A percentile compares a stretch with the other conserved stretches of the same genome.
phyloP scores from a whole-genome alignment of 2,888 invertebrate genomes.

The Drosophila robusta region DNA sequence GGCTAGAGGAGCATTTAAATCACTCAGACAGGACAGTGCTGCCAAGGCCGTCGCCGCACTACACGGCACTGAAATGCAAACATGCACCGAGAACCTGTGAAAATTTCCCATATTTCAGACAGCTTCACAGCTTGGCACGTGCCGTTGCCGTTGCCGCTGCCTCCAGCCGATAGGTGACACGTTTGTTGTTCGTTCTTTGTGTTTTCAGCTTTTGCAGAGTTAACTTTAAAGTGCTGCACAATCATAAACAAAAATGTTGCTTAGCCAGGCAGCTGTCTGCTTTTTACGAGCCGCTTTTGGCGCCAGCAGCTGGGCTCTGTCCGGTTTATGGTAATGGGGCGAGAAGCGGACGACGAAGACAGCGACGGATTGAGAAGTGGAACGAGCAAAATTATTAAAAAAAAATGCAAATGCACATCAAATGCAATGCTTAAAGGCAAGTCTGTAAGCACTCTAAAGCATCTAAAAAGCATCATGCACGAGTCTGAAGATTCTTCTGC shows the following conservation, averaged over 20 bases:
- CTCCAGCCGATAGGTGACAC: constrained; percentile 52
- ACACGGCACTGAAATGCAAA: constrained; percentile 1
- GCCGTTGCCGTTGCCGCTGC: constrained; percentile 26
- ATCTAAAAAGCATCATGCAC: not conserved
- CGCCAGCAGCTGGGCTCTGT: constrained; percentile 42
- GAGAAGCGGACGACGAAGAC: not conserved
- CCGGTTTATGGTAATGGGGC: constrained; percentile 34
- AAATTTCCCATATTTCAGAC: constrained; percentile 38
- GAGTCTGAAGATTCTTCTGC: too few relatives aligned
- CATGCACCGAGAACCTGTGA: constrained; percentile 7
- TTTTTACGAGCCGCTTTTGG: constrained; percentile 44
- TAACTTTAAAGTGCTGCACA: constrained; percentile 55
- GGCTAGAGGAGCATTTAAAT: constrained; percentile 59
- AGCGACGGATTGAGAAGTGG: not conserved
- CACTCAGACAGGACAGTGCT: constrained; percentile 42
- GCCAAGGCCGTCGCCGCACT: constrained; percentile 4
- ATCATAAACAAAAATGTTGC: constrained; percentile 69
- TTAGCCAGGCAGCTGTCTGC: constrained; percentile 69
- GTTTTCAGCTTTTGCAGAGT: constrained; percentile 26
- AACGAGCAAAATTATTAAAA: constrained; percentile 37
- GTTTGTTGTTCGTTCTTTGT: constrained; percentile 33
- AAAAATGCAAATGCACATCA: constrained; percentile 56
- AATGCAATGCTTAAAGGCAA: constrained; percentile 32
- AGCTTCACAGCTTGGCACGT: constrained; percentile 40
- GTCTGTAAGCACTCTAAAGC: constrained; percentile 1